Conservation (phyloP, 2,797 vertebrate genomes). For the Macropus fuliginosus region DNA sequence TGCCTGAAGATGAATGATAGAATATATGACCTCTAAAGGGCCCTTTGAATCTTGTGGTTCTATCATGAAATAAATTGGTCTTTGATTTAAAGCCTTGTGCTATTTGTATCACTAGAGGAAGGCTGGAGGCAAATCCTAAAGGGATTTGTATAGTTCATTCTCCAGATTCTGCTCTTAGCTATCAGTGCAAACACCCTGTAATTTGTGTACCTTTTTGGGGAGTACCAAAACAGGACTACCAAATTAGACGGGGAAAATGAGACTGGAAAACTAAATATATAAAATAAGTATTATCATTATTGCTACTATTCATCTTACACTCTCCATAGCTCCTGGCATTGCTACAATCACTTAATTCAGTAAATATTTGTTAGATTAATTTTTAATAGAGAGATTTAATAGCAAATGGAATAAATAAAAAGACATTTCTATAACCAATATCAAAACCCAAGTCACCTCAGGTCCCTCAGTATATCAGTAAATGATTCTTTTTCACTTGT, state of each 20-base stretch:
- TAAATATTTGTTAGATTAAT: not conserved
- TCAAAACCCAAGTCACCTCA: not conserved
- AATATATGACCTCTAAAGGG: not conserved
- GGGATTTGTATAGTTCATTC: not conserved
- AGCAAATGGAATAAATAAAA: not conserved
- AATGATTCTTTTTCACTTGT: not conserved
- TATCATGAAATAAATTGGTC: not conserved
- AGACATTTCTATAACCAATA: not conserved
- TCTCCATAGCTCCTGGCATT: not conserved
- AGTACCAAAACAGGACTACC: not conserved
- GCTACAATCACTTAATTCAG: not conserved
- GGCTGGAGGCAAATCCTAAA: not conserved
- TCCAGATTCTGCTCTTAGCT: not conserved
- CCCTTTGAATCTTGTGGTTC: not conserved
- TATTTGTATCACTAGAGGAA: not conserved
- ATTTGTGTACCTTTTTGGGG: not conserved
- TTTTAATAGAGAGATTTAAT: not conserved
- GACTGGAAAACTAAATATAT: not conserved
- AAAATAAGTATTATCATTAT: not conserved
- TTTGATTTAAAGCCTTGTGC: not conserved
- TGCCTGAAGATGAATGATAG: not conserved
- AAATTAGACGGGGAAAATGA: not conserved
- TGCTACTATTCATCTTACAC: not conserved
- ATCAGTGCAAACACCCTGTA: not conserved
- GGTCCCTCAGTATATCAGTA: not conserved